Base-by-base conservation (phyloP, 2,797 vertebrate species). In the Molothrus ater region DNA sequence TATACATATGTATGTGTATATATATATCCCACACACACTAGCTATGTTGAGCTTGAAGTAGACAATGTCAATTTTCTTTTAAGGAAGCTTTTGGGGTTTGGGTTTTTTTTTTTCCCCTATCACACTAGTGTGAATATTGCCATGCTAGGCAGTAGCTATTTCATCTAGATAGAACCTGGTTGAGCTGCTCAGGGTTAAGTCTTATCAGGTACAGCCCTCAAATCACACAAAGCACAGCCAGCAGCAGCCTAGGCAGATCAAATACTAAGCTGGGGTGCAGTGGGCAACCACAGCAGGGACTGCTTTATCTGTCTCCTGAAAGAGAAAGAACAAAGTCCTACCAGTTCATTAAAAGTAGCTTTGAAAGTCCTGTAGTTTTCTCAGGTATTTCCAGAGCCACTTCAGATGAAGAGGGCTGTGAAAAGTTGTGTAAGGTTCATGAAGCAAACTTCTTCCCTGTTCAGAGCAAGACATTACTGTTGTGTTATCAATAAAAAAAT, bases 281-380 rank as follows among this genome's bases (percentile, higher is more conserved):
- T n/a, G 32, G 61, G 82, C 86, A 86, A 69, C 38, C 59, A 13
- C 50, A 43, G 66, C 45, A 79, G 32, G 57, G 42, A 61, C 69
- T 56, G 26, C 45, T 75, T 72, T 51, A 64, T 72, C 59, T 45
- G 31, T 29, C 69, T 71, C 50, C 61, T 80, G 45, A 74, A 91
- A 90, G 3, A 11, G 42, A 38, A 74, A 76, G 64, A 82, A 84
- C 20, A 24, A 92, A 88, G 70, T 69, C 40, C 72, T 65, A 64
- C 32, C 20, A 54, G 36, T 90, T 93, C 80, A 78, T 84, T 86
- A 88, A 83, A 75, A 90, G 51, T 9, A 92, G 80, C 73, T 93
- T 83, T 56, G 51, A 63, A 74, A 90, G 50, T 43, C 19, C 54
- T 68, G 34, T 11, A 17, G 31, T 65, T 83, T 74, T 38, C 32